Conservation (phyloP, 2,113 vertebrate species). For the Larimichthys polyactis region DNA sequence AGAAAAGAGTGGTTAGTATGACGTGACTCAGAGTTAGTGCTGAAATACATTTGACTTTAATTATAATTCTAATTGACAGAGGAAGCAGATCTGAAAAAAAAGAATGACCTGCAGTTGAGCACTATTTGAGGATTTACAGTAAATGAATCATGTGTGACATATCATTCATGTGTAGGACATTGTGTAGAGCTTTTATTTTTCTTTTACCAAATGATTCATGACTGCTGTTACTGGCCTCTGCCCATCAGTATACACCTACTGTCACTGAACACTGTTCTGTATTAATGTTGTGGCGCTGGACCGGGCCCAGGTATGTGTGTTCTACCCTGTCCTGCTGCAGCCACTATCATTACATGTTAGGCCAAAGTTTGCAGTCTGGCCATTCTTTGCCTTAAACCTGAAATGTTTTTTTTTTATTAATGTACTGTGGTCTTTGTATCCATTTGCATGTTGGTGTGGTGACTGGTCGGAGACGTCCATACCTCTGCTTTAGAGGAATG, state of each 20-base stretch:
- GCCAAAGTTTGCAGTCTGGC: neutral
- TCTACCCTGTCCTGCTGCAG: neutral
- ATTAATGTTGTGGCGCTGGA: neutral
- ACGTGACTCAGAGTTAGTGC: neutral
- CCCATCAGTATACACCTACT: neutral
- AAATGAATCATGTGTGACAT: neutral
- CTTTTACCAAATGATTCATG: neutral
- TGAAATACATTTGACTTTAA: neutral
- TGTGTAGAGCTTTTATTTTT: slow-evolving; percentile 10
- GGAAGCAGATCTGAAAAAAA: neutral
- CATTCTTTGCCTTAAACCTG: slow-evolving; percentile 59
- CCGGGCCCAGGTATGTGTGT: neutral
- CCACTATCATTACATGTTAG: neutral
- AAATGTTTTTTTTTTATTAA: neutral
- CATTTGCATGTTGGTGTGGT: neutral
- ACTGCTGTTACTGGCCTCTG: slow-evolving; percentile 5
- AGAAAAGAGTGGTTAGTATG: neutral
- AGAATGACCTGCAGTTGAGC: neutral
- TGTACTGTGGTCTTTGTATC: neutral
- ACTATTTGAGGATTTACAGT: slow-evolving; percentile 8
- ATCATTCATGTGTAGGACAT: neutral
- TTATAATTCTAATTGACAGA: neutral
- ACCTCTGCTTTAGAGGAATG: neutral
- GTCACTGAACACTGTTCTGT: neutral
- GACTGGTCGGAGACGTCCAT: neutral